Base-by-base conservation (phyloP, 1,140 invertebrate species). In the Megalopta genalis region DNA sequence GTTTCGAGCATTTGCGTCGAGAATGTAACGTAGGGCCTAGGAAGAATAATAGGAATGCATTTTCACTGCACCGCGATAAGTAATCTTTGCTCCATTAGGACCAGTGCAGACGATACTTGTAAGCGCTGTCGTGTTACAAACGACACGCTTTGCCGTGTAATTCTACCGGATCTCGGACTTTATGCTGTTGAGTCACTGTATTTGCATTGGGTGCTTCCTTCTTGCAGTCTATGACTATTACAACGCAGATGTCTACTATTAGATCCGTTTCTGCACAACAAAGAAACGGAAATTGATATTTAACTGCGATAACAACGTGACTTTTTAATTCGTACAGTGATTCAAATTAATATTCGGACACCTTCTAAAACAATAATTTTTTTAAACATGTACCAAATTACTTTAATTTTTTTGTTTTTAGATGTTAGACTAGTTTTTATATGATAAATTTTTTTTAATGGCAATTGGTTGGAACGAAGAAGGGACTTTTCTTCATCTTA, bases 41-140 rank as follows among this genome's bases (percentile, higher is more conserved):
- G 70, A 66, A 73, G 69, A 79, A 79, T 79, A 73, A 79, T 72
- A 73, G 49, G 62, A 73, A 79, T 79, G 77, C 77, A 60, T 79
- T 79, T 79, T 73, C 77, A 72, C 37, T 66, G 63, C 23, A 21
- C 10, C 49, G 46, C 12, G 77, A 79, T 79, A 79, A 66, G 77
- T 79, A 72, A 79, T 79, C 77, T 79, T 66, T 49, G 70, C 69
- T 79, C 69, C 77, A 79, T 79, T 79, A 79, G 77, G 63, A 66
- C 14, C 62, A 37, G 14, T 2, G 32, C 74, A 16, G 27, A 73
- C 60, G 69, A 79, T 79, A 66, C 59, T 63, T 16, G 75, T 39
- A 52, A 71, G 42, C 75, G 21, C 59, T 64, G 69, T 57, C 25
- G 63, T 27, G 63, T 75, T 66, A 69, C 27, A 77, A 62, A 73